Conservation (phyloP, 2,888 invertebrate species). For the Stegophylla sp. region DNA sequence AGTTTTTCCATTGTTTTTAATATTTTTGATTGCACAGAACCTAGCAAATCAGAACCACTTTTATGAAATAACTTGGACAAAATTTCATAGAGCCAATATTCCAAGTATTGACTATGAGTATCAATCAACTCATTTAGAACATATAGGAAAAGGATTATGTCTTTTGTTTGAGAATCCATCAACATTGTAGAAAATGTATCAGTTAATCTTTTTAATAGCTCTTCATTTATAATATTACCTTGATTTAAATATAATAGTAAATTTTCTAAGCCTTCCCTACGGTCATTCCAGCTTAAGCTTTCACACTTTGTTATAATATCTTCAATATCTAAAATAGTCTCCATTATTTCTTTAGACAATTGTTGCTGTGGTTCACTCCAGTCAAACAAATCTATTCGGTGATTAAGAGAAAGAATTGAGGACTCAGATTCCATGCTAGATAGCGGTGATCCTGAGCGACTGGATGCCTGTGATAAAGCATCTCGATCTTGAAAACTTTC, state of each 20-base stretch:
- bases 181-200: conserved; percentile 96
- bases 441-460: conserved; percentile 92
- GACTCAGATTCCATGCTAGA: conserved; percentile 94
- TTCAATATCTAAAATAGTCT: conserved; percentile 71
- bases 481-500: conserved; percentile 71
- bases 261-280: conserved; percentile 89
- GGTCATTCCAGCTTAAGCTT: conserved; percentile 90
- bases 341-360: conserved; percentile 71
- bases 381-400: conserved; percentile 81
- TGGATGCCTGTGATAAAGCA: conserved; percentile 89
- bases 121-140: conserved; percentile 88
- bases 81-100: conserved; percentile 92
- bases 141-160: conserved; percentile 90
- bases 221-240: conserved; percentile 72
- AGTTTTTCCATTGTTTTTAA: conserved; percentile 83
- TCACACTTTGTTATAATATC: conserved; percentile 87
- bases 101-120: conserved; percentile 84
- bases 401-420: conserved; percentile 81
- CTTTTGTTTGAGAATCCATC: conserved; percentile 92
- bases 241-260: conserved; percentile 77
- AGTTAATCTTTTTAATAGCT: conserved; percentile 82
- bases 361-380: conserved; percentile 84
- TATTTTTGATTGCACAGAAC: conserved; percentile 89
- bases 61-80: conserved; percentile 87
- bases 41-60: conserved; percentile 87